Conservation (phyloP, 1,140 invertebrate genomes). For the Euwallacea fornicatus region DNA sequence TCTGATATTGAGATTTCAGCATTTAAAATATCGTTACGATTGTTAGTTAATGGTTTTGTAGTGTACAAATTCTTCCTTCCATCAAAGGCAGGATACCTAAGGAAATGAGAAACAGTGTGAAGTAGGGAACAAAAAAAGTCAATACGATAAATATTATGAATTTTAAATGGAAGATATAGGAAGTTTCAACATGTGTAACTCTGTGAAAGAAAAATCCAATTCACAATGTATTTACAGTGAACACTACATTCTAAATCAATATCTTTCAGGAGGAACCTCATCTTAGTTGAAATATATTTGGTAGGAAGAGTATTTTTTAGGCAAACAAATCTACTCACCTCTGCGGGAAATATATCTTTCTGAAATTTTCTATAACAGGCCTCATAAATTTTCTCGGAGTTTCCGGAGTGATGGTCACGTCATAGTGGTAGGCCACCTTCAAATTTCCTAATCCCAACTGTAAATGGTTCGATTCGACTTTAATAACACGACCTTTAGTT, state of each 20-base stretch:
- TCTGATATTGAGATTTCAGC: conserved; percentile 48
- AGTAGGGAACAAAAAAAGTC: too few relatives aligned
- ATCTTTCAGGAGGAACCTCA: too few relatives aligned
- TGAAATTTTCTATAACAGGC: conserved; percentile 50
- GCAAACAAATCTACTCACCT: conserved; percentile 15
- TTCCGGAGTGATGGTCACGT: conserved; percentile 55
- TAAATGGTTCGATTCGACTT: conserved; percentile 62
- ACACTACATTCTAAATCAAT: too few relatives aligned
- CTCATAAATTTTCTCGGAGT: conserved; percentile 52
- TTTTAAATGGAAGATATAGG: too few relatives aligned
- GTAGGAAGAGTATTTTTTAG: too few relatives aligned
- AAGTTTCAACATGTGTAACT: too few relatives aligned
- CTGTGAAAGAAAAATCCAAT: too few relatives aligned
- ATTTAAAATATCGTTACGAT: conserved; percentile 34
- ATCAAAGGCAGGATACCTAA: conserved; percentile 65
- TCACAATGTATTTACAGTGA: too few relatives aligned
- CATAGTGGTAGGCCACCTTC: conserved; percentile 55
- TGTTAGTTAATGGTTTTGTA: conserved; percentile 37
- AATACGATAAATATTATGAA: too few relatives aligned
- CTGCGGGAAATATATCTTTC: conserved; percentile 49
- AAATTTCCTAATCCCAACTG: conserved; percentile 56
- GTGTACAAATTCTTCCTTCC: conserved; percentile 68
- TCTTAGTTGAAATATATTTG: too few relatives aligned
- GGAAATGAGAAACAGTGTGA: neutral
- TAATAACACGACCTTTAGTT: conserved; percentile 53